Conservation (phyloP, 1,140 invertebrate species). For the Rhynchophorus ferrugineus region DNA sequence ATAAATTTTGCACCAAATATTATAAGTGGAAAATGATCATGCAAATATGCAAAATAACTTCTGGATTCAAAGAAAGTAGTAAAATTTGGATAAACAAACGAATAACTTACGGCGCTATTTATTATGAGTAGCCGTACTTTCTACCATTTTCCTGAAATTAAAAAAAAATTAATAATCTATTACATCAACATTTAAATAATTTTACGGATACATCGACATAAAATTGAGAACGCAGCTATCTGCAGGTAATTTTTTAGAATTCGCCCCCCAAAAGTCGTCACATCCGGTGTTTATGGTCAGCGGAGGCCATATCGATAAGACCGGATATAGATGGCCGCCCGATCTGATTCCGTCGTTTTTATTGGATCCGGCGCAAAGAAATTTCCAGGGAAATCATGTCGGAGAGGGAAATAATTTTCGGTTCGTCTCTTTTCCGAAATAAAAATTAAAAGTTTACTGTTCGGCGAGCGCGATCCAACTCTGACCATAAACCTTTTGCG, state of each 20-base stretch:
- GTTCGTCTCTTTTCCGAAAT: slow-evolving; percentile 16
- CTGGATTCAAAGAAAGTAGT: too few relatives aligned
- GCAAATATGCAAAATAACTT: too few relatives aligned
- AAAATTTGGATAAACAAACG: too few relatives aligned
- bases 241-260: slow-evolving; percentile 32
- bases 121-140: too few relatives aligned
- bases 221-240: slow-evolving; percentile 8
- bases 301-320: slow-evolving; percentile 35
- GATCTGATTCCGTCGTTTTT: slow-evolving; percentile 35
- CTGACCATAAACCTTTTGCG: background rate
- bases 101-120: too few relatives aligned
- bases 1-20: too few relatives aligned
- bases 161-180: too few relatives aligned
- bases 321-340: slow-evolving; percentile 30
- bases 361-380: slow-evolving; percentile 22
- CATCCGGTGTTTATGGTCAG: slow-evolving; percentile 34
- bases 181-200: too few relatives aligned
- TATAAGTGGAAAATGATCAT: too few relatives aligned
- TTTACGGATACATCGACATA: too few relatives aligned
- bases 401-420: slow-evolving; percentile 22
- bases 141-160: too few relatives aligned
- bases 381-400: slow-evolving; percentile 24
- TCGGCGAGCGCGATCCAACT: background rate
- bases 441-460: slow-evolving; percentile 24
- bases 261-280: slow-evolving; percentile 33